phyloP scores from a whole-genome alignment of 2,888 invertebrate genomes.

The Napeogenes sylphis region DNA sequence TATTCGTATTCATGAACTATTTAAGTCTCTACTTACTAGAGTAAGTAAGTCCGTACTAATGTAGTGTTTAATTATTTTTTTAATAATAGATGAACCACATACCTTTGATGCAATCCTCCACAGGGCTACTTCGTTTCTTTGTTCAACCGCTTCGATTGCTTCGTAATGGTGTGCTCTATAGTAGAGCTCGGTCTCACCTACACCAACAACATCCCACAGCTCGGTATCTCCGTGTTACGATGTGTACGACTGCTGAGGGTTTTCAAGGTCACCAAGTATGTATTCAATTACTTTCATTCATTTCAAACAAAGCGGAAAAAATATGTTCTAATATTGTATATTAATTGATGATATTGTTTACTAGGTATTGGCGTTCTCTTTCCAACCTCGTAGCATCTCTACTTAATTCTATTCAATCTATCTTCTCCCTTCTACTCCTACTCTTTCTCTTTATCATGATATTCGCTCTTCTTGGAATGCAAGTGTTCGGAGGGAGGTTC shows the following conservation, averaged over 20 bases:
- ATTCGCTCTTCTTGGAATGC: constrained; percentile 99
- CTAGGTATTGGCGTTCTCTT: constrained; percentile 97
- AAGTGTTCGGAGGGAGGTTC: constrained; percentile 99
- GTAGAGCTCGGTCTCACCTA: constrained; percentile 93
- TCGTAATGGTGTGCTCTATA: constrained; percentile 99
- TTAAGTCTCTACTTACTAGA: no score
- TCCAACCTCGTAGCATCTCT: constrained; percentile 98
- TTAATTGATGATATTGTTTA: no score
- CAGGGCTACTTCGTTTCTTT: constrained; percentile 99
- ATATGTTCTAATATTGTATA: no score
- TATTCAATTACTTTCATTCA: constrained; percentile 32
- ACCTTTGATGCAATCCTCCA: neutral
- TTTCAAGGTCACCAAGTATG: constrained; percentile 99
- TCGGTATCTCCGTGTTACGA: constrained; percentile 98
- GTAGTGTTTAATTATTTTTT: no score
- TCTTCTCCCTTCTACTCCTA: constrained; percentile 96
- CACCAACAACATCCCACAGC: constrained; percentile 93
- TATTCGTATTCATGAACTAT: no score
- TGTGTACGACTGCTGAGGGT: constrained; percentile 97
- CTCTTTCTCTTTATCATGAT: constrained; percentile 99
- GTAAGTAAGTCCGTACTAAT: no score
- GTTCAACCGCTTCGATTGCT: constrained; percentile 99
- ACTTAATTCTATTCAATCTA: constrained; percentile 98
- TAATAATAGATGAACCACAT: no score
- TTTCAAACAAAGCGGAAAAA: no score